Base-by-base conservation (phyloP, 2,888 invertebrate species). In the Phalera bucephala region DNA sequence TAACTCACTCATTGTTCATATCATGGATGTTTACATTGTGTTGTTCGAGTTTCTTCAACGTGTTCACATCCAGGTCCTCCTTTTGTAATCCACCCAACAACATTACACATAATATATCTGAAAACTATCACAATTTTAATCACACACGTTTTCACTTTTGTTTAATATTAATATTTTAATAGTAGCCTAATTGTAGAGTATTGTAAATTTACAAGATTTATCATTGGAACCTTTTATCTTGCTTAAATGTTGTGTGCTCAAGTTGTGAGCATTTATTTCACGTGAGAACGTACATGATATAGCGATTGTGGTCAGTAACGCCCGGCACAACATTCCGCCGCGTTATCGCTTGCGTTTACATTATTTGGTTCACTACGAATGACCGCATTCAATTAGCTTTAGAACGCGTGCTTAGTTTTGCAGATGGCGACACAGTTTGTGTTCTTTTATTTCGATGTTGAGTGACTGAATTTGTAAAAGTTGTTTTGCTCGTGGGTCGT, bases 211-310 rank as follows among this genome's bases (percentile, higher is more conserved):
- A 64, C 54, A 63, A 68, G 64, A 64, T 59, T 60, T 62, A 30
- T 70, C 65, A 55, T 64, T 67, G 70, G 61, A 80, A 87, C 87
- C 87, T 86, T 88, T 85, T 86, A 80, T 79, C 54, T 75, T 76
- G 59, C 67, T 70, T 72, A 73, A 70, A 59, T 69, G 74, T 45
- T 64, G 67, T 42, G 73, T 46, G 59, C 57, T 62, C 64, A 68
- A 74, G 66, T 59, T 64, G 63, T 64, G 64, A 54, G 72, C 76
- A 60, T 61, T 64, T 53, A 60, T 49, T 62, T 64, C 65, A 57
- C 70, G 64, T 63, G 68, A 57, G 56, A 84, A 88, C 88, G 80
- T 87, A 89, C 88, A 89, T 86, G 82, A 71, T 67, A 86, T 46
- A 60, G 70, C 78, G 68, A 68, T 60, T 36, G 69, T 69, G 46